These are phyloP conservation scores for Crax fasciolata DNA, from an alignment of 2,797 vertebrate species.

Conservation along the genomic window DNA sequence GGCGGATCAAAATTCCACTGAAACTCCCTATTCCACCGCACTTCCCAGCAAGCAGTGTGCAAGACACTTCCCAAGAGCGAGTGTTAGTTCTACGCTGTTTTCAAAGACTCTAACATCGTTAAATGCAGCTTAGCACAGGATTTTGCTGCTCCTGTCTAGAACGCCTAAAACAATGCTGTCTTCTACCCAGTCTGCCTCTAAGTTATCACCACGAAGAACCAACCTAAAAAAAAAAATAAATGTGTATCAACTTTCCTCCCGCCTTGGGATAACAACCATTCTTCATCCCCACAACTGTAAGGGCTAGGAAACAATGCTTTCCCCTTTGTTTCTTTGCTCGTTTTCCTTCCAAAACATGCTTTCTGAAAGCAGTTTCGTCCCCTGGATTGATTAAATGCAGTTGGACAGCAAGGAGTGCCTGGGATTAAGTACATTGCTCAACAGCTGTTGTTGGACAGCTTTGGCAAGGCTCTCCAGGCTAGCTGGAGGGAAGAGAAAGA, in stretches of 20 bases:
- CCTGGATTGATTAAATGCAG: conserved; percentile 40
- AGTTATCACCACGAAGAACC: accelerated
- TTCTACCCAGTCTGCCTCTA: not conserved
- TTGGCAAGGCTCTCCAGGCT: conserved; percentile 41
- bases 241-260: not conserved
- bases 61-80: not conserved
- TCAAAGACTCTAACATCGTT: not conserved
- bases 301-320: not conserved
- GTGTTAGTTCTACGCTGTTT: not conserved
- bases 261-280: not conserved
- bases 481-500: conserved; percentile 14
- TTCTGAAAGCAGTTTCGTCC: conserved; percentile 23
- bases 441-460: conserved; percentile 64
- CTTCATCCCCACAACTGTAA: not conserved
- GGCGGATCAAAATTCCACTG: not conserved
- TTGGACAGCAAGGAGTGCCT: conserved; percentile 56
- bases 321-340: not conserved
- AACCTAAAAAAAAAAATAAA: not conserved
- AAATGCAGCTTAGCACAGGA: not conserved
- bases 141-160: not conserved
- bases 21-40: not conserved
- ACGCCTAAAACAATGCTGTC: accelerated
- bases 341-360: not conserved
- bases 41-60: not conserved
- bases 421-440: not conserved